Base-by-base conservation (phyloP, 2,797 vertebrate genomes). In the Microtus californicus region DNA sequence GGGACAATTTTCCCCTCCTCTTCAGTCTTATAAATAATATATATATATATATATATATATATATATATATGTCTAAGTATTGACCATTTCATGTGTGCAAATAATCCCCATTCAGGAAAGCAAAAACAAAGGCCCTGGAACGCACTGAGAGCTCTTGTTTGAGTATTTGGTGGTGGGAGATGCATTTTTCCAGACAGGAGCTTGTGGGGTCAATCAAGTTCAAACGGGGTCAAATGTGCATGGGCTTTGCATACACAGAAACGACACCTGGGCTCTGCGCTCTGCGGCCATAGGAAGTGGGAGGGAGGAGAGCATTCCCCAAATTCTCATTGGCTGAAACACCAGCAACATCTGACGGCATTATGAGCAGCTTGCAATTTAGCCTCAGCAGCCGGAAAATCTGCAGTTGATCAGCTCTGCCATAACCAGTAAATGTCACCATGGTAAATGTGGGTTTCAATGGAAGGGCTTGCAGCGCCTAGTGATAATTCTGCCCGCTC, bases 371-470 rank as follows among this genome's bases (percentile, higher is more conserved):
- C 95, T 97, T 1, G 1, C 95, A 95, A 78, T 95, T 96, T 87
- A 21, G 19, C 69, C 83, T 95, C 89, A 94, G 96, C 97, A 96
- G 96, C 98, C 97, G 91, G 97, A 87, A 98, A 97, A 97, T 97
- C 98, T 98, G 98, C 97, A 97, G 94, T 97, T 98, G 97, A 98
- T 98, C 97, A 98, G 87, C 94, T 97, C 92, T 97, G 87, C 92
- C 96, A 95, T 95, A 97, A 95, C 19, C 6, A 93, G 97, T 96
- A 97, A 94, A 93, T 23, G 31, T 97, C 78, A 34, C 17, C 15
- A 86, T 0, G 0, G 97, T 96, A 94, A 94, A 51, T 87, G 91
- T 25, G 93, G 89, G 94, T 97, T 98, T 97, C 93, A 88, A 21
- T 94, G 94, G 82, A 95, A 96, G 89, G 89, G 93, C 97, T 76